Evolutionary conservation across 2,797 vertebrate species (phyloP).

Genomic region (Microhierax caerulescens): DNA sequence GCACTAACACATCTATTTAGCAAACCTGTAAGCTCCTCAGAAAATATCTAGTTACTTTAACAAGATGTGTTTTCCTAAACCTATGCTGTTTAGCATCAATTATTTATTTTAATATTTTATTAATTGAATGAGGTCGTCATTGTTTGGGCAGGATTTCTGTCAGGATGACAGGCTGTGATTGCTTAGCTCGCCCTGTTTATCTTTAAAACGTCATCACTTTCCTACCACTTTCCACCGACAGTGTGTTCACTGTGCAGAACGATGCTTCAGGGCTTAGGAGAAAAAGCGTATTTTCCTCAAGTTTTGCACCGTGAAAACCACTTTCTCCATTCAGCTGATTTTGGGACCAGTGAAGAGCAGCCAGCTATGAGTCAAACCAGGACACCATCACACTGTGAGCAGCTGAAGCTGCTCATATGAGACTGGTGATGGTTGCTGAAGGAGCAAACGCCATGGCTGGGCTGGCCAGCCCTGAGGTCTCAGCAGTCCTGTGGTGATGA

Average conservation of each 20-base stretch:
- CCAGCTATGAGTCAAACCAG: not conserved
- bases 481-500: not conserved
- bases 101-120: not conserved
- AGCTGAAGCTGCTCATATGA: not conserved
- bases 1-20: not conserved
- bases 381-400: not conserved
- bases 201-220: not conserved
- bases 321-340: not conserved
- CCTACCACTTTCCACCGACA: not conserved
- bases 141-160: not conserved
- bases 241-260: not conserved
- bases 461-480: not conserved
- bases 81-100: not conserved
- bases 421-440: accelerated
- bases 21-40: not conserved
- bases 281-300: not conserved
- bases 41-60: not conserved
- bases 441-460: not conserved
- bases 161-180: not conserved
- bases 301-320: not conserved
- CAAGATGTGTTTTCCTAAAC: not conserved
- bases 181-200: not conserved
- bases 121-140: not conserved
- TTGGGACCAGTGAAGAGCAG: not conserved
- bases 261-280: not conserved